These are phyloP conservation scores for Martes martes DNA, from an alignment of 2,113 vertebrate species.

Conservation along the genomic window DNA sequence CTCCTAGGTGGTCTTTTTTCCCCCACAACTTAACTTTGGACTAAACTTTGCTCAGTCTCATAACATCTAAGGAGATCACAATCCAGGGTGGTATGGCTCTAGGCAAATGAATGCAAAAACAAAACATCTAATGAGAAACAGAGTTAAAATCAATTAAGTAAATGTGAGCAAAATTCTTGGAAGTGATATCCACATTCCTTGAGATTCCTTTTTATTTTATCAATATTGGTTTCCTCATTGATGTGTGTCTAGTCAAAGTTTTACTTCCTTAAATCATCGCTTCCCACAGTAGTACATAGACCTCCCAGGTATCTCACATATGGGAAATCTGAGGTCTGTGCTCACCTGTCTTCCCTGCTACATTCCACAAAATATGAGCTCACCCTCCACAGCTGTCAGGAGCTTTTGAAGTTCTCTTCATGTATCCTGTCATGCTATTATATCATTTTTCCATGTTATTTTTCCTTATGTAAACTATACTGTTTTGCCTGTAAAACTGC, in stretches of 20 bases:
- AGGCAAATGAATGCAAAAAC: constrained; percentile 27
- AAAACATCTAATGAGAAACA: constrained; percentile 11
- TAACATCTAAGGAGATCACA: constrained; percentile 11
- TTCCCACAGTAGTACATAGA: constrained; percentile 3
- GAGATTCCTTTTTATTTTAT: constrained; percentile 47
- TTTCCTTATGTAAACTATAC: constrained; percentile 40
- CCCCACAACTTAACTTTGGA: neutral
- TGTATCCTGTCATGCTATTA: constrained; percentile 11
- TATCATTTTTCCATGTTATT: constrained; percentile 42
- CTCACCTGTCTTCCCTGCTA: constrained; percentile 18
- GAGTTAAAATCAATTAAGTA: constrained; percentile 55
- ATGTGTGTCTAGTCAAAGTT: neutral
- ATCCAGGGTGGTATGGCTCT: constrained; percentile 56
- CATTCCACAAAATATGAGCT: constrained; percentile 49
- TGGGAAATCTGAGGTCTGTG: constrained; percentile 4
- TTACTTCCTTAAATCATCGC: neutral
- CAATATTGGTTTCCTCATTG: neutral
- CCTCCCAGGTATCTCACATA: constrained; percentile 52
- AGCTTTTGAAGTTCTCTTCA: constrained; percentile 57
- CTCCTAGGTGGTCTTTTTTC: constrained; percentile 45
- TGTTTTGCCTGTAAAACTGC: constrained; percentile 44
- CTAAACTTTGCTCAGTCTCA: neutral
- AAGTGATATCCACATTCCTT: constrained; percentile 27
- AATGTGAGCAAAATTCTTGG: constrained; percentile 34
- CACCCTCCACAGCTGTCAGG: constrained; percentile 29